Evolutionary conservation across 2,797 vertebrate species (phyloP), one percentile per base, ranked within the genome.

Genomic region (Hozukius guyotensis): DNA sequence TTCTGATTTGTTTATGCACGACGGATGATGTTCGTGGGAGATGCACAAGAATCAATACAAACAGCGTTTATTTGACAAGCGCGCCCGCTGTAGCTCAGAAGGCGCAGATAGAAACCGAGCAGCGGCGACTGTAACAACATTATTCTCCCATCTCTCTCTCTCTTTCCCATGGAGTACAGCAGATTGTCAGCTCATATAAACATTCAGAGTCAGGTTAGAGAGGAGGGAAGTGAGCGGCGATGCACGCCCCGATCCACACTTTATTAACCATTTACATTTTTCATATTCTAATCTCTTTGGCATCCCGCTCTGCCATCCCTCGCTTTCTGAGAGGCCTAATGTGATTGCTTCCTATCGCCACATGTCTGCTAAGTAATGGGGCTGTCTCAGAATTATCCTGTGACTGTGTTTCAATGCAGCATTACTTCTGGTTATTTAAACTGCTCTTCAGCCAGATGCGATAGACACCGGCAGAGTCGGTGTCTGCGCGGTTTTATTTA

Each of bases 241-340:
- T 20, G 61, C 60, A 9, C 49, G 79, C 42, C 61, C 53, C 1
- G 24, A 65, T 81, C 80, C 62, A 63, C 83, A 82, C 67, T 83
- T 84, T 86, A 89, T 88, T 87, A 90, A 84, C 74, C 74, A 65
- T 83, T 85, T 85, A 70, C 71, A 87, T 87, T 85, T 90, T 71
- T 82, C 55, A 77, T 29, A 38, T 71, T 76, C 56, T 77, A 76
- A 85, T 85, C 70, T 82, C 79, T 68, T 89, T 59, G 77, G 82
- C 59, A 55, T 73, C 63, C 74, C 55, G 55, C 73, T 88, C 74
- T 75, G 84, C 69, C 76, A 57, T 32, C 71, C 38, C 75, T 86
- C 11, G 59, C 72, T 69, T 53, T 81, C 68, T 71, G 34, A 83
- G 81, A 77, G 10, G 59, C 49, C 72, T 81, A 84, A 88, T 70